Conservation (phyloP, 2,888 invertebrate species). For the Eilema griseolum region DNA sequence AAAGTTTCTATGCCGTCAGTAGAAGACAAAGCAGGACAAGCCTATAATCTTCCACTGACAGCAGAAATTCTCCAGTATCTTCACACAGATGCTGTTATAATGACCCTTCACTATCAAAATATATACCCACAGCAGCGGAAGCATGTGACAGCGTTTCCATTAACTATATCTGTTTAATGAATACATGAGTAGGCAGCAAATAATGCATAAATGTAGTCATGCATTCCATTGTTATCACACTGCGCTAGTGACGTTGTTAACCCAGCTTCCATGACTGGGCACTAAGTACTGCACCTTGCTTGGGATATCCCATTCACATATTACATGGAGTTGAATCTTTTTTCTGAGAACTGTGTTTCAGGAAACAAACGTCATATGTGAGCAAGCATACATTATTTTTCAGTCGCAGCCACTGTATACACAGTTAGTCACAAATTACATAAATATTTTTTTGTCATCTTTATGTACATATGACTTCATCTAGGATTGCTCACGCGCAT, state of each 20-base stretch:
- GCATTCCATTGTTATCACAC: background rate
- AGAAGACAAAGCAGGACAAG: too few relatives aligned
- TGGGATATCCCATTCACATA: conserved; percentile 10
- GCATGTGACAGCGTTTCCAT: background rate
- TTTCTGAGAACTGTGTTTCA: conserved; percentile 17
- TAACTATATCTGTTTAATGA: background rate
- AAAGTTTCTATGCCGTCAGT: too few relatives aligned
- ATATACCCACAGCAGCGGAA: background rate
- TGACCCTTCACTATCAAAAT: background rate
- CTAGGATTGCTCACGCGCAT: conserved; percentile 48
- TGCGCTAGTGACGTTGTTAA: background rate
- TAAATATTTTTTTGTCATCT: conserved; percentile 65
- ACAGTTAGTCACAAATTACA: conserved; percentile 62
- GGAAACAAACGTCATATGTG: conserved; percentile 16
- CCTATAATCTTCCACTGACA: too few relatives aligned
- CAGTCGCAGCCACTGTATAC: conserved; percentile 34
- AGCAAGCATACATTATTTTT: conserved; percentile 25
- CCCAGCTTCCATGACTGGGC: background rate
- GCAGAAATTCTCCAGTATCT: too few relatives aligned
- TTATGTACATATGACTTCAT: conserved; percentile 60
- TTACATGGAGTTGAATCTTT: background rate
- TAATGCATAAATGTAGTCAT: background rate
- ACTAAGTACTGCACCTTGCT: background rate
- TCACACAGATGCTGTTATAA: too few relatives aligned
- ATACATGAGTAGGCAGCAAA: background rate